These are phyloP conservation scores for Clarias fuscus DNA, from an alignment of 2,797 vertebrate species.

Conservation along the genomic window DNA sequence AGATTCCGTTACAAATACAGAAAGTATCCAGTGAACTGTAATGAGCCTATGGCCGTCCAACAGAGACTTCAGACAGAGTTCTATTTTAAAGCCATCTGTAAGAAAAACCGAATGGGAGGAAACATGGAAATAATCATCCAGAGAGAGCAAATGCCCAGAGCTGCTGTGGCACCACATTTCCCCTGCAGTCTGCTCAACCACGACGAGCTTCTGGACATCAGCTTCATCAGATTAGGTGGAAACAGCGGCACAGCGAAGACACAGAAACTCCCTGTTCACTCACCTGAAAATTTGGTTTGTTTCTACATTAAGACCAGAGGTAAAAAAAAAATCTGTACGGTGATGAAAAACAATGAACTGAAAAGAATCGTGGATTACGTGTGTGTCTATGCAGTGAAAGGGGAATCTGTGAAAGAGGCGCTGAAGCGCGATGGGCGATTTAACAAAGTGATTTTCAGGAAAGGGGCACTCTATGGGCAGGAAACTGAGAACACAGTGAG, in stretches of 20 bases:
- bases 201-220: constrained; percentile 33
- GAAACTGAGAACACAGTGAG: accelerated
- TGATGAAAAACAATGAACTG: constrained; percentile 54
- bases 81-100: not conserved
- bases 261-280: not conserved
- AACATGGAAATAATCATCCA: constrained; percentile 2
- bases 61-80: not conserved
- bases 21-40: not conserved
- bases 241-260: not conserved
- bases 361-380: constrained; percentile 6
- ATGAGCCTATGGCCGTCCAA: not conserved
- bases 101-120: not conserved
- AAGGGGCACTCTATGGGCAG: constrained; percentile 8
- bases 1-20: not conserved
- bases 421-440: constrained; percentile 61
- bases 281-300: constrained; percentile 29
- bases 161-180: not conserved
- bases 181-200: no score
- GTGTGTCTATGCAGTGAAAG: constrained; percentile 58
- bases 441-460: not conserved
- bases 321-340: not conserved
- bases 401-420: constrained; percentile 56
- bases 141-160: not conserved
- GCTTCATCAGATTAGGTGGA: no score
- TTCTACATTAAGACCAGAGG: constrained; percentile 55